Evolutionary conservation across 2,797 vertebrate genomes (phyloP).

Genomic region (Fundulus diaphanus): DNA sequence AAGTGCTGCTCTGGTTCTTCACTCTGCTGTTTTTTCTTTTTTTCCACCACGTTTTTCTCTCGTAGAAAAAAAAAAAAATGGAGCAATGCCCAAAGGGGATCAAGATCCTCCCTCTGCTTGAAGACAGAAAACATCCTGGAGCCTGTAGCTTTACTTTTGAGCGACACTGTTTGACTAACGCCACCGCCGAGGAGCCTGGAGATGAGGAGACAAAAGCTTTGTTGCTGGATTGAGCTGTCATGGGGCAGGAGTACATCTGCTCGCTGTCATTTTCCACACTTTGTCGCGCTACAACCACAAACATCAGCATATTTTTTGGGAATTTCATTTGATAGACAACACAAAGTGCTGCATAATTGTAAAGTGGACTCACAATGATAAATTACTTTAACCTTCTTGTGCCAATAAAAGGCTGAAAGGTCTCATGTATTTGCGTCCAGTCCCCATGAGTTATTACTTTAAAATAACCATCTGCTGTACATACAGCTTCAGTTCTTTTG

Average conservation of each 20-base stretch:
- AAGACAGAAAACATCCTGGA: constrained; percentile 42
- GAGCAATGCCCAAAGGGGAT: constrained; percentile 54
- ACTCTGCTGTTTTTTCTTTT: constrained; percentile 33
- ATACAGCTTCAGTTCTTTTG: background rate
- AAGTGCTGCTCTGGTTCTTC: constrained; percentile 43
- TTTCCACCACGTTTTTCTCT: constrained; percentile 23
- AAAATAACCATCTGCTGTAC: background rate
- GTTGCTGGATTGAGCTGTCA: constrained; percentile 55
- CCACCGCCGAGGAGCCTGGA: constrained; percentile 34
- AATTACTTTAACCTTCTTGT: background rate
- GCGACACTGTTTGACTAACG: constrained; percentile 50
- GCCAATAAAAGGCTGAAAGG: background rate
- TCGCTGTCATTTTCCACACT: constrained; percentile 8
- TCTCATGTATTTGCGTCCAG: background rate
- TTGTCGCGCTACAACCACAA: background rate
- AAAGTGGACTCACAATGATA: background rate
- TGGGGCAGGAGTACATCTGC: constrained; percentile 16
- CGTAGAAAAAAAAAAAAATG: constrained; percentile 26
- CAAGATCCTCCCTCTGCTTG: constrained; percentile 43
- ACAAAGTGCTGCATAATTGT: background rate
- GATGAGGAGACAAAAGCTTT: constrained; percentile 35
- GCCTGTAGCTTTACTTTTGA: constrained; percentile 50
- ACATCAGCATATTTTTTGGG: background rate
- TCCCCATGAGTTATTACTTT: background rate
- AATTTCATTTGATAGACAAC: background rate